Conservation (phyloP, 30 jellyfish, hydroid and myxozoan species). For the Aurelia aurita complex sp. Pacific region DNA sequence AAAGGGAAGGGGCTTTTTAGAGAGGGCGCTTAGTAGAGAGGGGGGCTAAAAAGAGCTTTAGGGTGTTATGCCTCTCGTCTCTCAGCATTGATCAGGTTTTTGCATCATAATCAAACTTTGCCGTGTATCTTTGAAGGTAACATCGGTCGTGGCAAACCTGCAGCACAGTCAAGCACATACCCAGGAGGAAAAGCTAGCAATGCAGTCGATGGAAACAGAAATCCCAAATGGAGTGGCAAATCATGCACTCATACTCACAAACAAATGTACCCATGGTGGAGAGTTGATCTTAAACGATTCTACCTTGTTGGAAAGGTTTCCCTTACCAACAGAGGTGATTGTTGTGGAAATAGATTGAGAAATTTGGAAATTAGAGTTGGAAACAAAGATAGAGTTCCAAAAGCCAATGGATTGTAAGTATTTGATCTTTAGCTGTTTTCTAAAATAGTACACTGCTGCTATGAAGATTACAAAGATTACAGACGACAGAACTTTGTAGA, state of each 20-base stretch:
- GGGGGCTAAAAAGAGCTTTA: too few relatives aligned
- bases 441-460: too few relatives aligned
- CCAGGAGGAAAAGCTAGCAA: conserved; percentile 51
- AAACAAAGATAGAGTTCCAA: conserved; percentile 59
- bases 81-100: too few relatives aligned
- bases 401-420: conserved; percentile 43
- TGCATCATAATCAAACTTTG: too few relatives aligned
- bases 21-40: too few relatives aligned
- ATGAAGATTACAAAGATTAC: too few relatives aligned
- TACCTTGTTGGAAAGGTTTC: conserved; percentile 63
- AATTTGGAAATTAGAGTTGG: conserved; percentile 66
- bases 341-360: conserved; percentile 66
- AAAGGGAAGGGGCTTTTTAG: too few relatives aligned
- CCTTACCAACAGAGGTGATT: conserved; percentile 61
- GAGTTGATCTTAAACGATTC: conserved; percentile 56
- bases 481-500: too few relatives aligned
- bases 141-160: conserved; percentile 61
- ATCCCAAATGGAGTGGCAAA: conserved; percentile 53
- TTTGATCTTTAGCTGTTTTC: background rate
- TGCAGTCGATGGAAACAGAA: conserved; percentile 67
- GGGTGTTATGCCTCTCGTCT: too few relatives aligned
- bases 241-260: conserved; percentile 64
- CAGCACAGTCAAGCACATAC: conserved; percentile 47
- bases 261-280: conserved; percentile 72
- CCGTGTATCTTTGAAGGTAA: conserved; percentile 20